Evolutionary conservation across 2,797 vertebrate genomes (phyloP).

Genomic region (Cottoperca gobio): DNA sequence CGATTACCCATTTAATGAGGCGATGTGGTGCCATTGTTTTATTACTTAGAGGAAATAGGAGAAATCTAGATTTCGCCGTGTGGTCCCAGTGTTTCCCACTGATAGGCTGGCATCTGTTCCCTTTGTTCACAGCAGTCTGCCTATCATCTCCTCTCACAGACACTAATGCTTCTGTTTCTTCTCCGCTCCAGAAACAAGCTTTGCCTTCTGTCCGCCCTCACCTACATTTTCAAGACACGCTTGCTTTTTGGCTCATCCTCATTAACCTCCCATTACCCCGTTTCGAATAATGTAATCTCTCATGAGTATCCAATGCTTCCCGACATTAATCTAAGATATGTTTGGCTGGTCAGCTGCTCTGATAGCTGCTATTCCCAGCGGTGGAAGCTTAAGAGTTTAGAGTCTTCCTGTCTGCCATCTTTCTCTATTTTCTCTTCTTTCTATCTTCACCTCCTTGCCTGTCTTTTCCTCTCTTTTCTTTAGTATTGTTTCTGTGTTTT

Average conservation of each 20-base stretch:
- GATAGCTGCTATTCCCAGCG: slow-evolving; percentile 37
- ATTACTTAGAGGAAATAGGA: slow-evolving; percentile 79
- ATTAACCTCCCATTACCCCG: slow-evolving; percentile 63
- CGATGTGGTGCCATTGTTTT: slow-evolving; percentile 79
- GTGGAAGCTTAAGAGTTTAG: slow-evolving; percentile 11
- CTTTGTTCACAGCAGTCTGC: slow-evolving; percentile 65
- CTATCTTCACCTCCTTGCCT: neutral
- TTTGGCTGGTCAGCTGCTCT: slow-evolving; percentile 59
- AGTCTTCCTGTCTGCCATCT: neutral
- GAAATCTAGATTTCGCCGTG: slow-evolving; percentile 76
- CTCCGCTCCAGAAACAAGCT: slow-evolving; percentile 32
- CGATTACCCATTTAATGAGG: slow-evolving; percentile 84
- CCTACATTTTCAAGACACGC: slow-evolving; percentile 59
- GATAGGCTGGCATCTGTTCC: slow-evolving; percentile 79
- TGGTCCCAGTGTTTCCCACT: slow-evolving; percentile 72
- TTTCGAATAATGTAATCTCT: slow-evolving; percentile 61
- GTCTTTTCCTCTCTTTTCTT: slow-evolving; percentile 15
- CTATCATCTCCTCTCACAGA: slow-evolving; percentile 67
- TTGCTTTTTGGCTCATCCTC: slow-evolving; percentile 59
- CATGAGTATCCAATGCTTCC: slow-evolving; percentile 35
- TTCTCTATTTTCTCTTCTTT: neutral
- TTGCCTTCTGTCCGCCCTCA: slow-evolving; percentile 54
- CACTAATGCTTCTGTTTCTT: slow-evolving; percentile 64
- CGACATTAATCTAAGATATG: slow-evolving; percentile 46
- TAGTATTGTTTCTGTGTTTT: slow-evolving; percentile 7